Base-by-base conservation (phyloP, 2,888 invertebrate genomes). In the Tetheella fluctuosa region DNA sequence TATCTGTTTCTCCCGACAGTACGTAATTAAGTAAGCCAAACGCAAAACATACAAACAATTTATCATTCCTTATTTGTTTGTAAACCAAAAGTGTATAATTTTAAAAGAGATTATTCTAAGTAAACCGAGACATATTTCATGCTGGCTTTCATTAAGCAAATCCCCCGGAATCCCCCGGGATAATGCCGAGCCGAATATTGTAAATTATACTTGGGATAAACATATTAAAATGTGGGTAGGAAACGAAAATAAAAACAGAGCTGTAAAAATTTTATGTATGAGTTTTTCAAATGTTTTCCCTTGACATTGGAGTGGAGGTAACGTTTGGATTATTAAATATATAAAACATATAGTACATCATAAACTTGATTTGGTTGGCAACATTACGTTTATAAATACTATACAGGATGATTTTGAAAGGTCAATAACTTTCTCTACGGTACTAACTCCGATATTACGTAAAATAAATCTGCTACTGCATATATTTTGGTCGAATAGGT, bases 101-200 rank as follows among this genome's bases (percentile, higher is more conserved):
- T 57, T 28, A 48, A 52, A 54, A 23, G 23, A 54, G 54, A 61
- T 58, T 55, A 10, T 30, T 57, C 53, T 56, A 59, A 34, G 34
- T 34, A 34, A 65, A 62, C 12, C 64, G 20, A 59, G 57, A 59
- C 64, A 68, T 70, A 68, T 69, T 67, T 75, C 65, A 69, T 59
- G 28, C 59, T 61, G 57, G 60, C 59, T 68, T 70, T 70, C 69
- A 75, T 77, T 73, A 68, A 68, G 62, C 65, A 67, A 69, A 69
- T 68, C 63, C 62, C 52, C 13, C 52, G 54, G 20, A 61, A 54
- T 59, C 60, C 58, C 64, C n/a, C 55, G 64, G 63, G 58, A 57
- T 58, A 28, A 48, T 53, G 61, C 67, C 71, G 63, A 61, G 39
- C 58, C 55, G 60, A 67, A 67, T 69, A 71, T 65, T 69, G 65